Percentiles rank a stretch among this genome's conserved stretches.
Conservation (phyloP, 2,888 invertebrate species). For the Harpagoxenus sublaevis region DNA sequence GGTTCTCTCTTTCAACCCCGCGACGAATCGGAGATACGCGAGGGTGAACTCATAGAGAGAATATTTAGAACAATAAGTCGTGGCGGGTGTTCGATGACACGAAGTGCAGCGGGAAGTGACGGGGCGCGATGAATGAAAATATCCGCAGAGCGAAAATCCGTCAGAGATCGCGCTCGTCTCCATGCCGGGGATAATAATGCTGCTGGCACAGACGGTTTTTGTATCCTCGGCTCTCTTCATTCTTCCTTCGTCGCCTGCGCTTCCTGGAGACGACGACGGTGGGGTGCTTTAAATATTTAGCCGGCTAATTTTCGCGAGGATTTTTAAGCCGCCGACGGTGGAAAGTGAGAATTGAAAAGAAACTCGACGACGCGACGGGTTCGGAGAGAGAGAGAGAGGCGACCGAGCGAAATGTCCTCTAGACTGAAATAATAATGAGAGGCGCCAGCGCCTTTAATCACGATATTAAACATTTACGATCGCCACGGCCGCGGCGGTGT, state of each 20-base stretch:
- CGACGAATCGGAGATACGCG: conserved; percentile 1
- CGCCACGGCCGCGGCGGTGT: conserved; percentile 78
- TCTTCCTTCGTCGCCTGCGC: conserved; percentile 40
- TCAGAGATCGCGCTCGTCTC: conserved; percentile 81
- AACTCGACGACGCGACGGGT: conserved; percentile 74
- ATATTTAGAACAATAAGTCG: conserved; percentile 72
- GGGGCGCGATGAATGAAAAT: conserved; percentile 69
- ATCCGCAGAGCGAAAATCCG: conserved; percentile 78
- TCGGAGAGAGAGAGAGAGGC: conserved; percentile 56
- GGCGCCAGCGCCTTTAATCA: conserved; percentile 86
- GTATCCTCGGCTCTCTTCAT: conserved; percentile 67
- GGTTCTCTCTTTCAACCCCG: background rate
- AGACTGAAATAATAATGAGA: conserved; percentile 86
- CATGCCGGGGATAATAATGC: conserved; percentile 77
- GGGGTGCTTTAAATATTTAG: conserved; percentile 83
- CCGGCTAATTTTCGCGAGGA: conserved; percentile 84
- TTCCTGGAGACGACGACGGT: conserved; percentile 40
- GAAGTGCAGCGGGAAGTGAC: conserved; percentile 75
- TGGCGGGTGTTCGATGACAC: conserved; percentile 77
- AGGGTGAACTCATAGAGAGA: conserved; percentile 41
- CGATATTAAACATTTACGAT: conserved; percentile 86
- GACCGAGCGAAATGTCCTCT: conserved; percentile 82
- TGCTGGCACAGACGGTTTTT: conserved; percentile 80
- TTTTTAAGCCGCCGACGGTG: conserved; percentile 80
- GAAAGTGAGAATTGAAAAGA: conserved; percentile 84